A percentile compares a stretch with the other conserved stretches of the same genome.
These are phyloP conservation scores for Microcebus lehilahytsara DNA, from an alignment of 2,113 vertebrate genomes.

Conservation along the genomic window DNA sequence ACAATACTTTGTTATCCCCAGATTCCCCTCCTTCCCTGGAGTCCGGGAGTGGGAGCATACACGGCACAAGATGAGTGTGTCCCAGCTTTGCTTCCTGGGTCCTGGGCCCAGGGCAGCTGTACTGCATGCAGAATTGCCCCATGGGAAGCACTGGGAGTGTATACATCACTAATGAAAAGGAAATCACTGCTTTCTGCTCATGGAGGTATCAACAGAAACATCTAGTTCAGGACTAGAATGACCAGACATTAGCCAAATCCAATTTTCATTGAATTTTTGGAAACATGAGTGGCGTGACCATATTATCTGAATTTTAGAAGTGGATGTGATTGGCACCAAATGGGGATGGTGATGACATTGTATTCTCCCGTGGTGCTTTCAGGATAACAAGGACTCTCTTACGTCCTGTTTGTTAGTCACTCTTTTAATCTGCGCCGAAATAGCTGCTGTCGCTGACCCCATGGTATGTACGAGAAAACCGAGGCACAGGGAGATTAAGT, in stretches of 20 bases:
- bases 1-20: neutral
- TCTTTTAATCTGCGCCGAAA: no score
- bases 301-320: neutral
- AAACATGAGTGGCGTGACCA: neutral
- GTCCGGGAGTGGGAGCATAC: neutral
- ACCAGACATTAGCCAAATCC: neutral
- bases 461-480: neutral
- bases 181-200: neutral
- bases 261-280: neutral
- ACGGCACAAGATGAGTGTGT: neutral
- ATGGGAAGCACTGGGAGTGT: fast-evolving
- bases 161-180: neutral
- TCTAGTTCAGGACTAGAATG: neutral
- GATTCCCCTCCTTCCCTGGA: neutral
- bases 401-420: neutral
- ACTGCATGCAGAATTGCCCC: neutral
- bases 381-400: neutral
- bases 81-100: neutral
- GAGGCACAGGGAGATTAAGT: neutral
- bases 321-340: neutral
- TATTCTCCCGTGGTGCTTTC: neutral
- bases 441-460: neutral
- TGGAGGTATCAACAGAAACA: neutral
- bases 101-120: neutral
- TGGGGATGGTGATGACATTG: neutral